Conservation (phyloP, 1,140 invertebrate species). For the Hyles vespertilio region DNA sequence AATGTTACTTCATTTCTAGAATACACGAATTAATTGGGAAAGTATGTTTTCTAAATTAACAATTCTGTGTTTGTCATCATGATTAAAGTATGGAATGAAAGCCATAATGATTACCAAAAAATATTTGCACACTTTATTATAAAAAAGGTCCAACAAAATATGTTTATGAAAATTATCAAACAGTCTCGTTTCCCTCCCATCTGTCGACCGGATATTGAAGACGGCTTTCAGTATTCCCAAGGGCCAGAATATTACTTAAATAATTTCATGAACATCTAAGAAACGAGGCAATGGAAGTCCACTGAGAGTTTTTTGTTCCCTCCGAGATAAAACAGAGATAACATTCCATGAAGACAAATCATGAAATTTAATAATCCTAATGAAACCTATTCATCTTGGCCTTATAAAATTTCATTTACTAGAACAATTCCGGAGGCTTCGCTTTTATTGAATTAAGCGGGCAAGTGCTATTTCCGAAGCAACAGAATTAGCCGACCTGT, state of each 20-base stretch:
- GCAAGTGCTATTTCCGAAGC: not conserved
- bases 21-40: no score
- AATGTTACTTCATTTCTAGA: no score
- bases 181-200: no score
- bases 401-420: slow-evolving; percentile 6
- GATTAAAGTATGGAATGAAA: not conserved
- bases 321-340: slow-evolving; percentile 5
- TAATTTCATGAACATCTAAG: slow-evolving; percentile 1
- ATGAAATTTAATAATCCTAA: slow-evolving; percentile 9
- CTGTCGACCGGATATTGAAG: no score
- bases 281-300: slow-evolving; percentile 5
- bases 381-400: slow-evolving; percentile 8
- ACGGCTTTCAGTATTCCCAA: not conserved
- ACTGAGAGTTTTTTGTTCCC: slow-evolving; percentile 2
- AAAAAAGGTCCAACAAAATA: no score
- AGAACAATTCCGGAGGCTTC: not conserved
- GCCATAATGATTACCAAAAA: not conserved
- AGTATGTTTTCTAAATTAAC: no score
- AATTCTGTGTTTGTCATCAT: no score
- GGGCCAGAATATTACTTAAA: not conserved
- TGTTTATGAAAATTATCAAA: no score
- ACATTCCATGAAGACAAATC: slow-evolving; percentile 6
- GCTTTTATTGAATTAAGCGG: slow-evolving; percentile 5
- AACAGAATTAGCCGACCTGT: not conserved
- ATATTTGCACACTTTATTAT: no score